A percentile compares a stretch with the other conserved stretches of the same genome.
Conservation (phyloP, 1,140 invertebrate genomes). For the Lepidurus arcticus region DNA sequence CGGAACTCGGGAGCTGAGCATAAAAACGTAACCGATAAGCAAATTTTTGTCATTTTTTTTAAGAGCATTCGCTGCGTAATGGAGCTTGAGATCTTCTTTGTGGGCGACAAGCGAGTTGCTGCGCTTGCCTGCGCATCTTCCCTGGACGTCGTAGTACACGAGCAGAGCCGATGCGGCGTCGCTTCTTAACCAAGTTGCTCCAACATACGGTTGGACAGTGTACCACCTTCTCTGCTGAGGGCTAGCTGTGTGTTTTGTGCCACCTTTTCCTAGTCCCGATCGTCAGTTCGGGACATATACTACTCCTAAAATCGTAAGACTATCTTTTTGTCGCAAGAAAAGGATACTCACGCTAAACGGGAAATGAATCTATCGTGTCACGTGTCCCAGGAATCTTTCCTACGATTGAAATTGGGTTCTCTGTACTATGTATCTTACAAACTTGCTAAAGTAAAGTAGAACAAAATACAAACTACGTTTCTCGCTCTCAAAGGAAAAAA, state of each 20-base stretch:
- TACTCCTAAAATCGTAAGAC: background rate
- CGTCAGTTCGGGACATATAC: background rate
- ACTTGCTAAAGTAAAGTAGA: no score
- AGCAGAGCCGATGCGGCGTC: background rate
- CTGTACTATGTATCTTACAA: no score
- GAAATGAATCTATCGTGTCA: background rate
- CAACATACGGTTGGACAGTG: background rate
- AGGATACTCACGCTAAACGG: background rate
- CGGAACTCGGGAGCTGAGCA: background rate
- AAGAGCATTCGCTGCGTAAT: background rate
- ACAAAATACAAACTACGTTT: no score
- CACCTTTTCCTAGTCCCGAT: background rate
- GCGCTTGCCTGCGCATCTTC: background rate
- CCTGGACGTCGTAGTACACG: background rate
- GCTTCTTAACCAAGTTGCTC: conserved; percentile 4
- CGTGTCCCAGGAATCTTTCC: background rate
- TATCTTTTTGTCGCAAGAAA: background rate
- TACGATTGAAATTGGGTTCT: background rate
- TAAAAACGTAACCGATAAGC: conserved; percentile 2
- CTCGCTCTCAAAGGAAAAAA: no score
- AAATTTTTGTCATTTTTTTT: background rate
- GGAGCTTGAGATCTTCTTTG: conserved; percentile 18
- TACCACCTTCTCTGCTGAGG: background rate
- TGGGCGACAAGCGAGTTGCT: conserved; percentile 5
- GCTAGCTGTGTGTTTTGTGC: conserved; percentile 17